Evolutionary conservation across 1,140 invertebrate genomes (phyloP), one percentile per base, ranked within the genome.

Genomic region (Drosophila nigrodunni): DNA sequence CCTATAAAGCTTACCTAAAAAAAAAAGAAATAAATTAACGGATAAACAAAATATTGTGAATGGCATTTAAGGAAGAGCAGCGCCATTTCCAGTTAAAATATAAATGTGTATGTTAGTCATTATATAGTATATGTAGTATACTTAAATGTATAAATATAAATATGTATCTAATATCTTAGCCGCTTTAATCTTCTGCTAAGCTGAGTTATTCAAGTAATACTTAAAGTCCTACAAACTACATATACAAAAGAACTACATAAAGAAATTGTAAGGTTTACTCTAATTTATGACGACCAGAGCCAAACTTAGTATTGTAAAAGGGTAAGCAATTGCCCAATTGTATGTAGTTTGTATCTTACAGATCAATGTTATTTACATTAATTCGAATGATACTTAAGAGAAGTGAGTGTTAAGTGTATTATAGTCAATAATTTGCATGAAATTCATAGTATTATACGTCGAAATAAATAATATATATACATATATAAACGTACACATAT

Each of bases 401-500:
- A 50, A 65, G 13, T 59, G 35, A 61, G 52, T 55, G 57, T 55
- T 35, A 67, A 59, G 47, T 78, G 76, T 78, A 78, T 78, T 76
- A 78, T 78, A 78, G 67, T 41, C 46, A 76, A 62, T 71, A 71
- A 76, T 62, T 66, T 71, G 46, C 55, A 55, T 57, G 49, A 37
- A 62, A 43, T 25, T 37, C 49, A 49, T 39, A 61, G 50, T 57
- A 71, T 52, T 41, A 50, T 46, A 55, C 21, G 61, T 60, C 7
- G 18, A 2, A 46, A n/a, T 47, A 49, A 11, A 30, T 30, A 30
- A 66, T 34, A 30, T 41, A 18, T 15, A 64, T 37, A 35, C 4
- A 50, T 39, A 37, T 61, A 79, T 68, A 71, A 72, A 82, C 49
- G 54, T 73, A 79, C 66, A 66, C 57, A 74, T 83, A 80, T 78